Evolutionary conservation across 2,113 vertebrate species (phyloP).

Genomic region (Anolis carolinensis): DNA sequence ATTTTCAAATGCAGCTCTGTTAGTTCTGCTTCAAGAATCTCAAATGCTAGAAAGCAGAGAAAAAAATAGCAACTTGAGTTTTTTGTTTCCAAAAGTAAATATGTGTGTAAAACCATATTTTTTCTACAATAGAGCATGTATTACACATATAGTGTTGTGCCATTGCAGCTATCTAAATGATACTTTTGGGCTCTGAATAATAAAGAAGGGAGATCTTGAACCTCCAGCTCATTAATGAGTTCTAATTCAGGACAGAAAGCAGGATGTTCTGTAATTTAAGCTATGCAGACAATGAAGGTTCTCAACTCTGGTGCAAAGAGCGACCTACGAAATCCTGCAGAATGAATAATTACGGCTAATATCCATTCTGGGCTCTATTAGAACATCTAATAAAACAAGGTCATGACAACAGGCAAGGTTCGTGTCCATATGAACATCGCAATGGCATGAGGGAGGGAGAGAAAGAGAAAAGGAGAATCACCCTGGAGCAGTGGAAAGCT

Average conservation of each 20-base stretch:
- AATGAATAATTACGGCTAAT: conserved; percentile 80
- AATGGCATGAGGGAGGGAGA: neutral
- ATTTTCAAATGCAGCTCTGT: too few relatives aligned
- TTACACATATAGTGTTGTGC: conserved; percentile 53
- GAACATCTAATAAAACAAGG: conserved; percentile 78
- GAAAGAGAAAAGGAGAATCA: conserved; percentile 58
- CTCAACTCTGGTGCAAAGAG: conserved; percentile 76
- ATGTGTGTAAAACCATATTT: neutral
- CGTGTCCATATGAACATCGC: conserved; percentile 57
- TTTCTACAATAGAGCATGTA: conserved; percentile 73
- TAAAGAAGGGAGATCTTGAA: conserved; percentile 76
- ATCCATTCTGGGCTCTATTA: conserved; percentile 75
- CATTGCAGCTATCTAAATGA: conserved; percentile 70
- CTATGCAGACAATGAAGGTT: conserved; percentile 76
- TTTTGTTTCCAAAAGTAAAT: too few relatives aligned
- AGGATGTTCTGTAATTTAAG: conserved; percentile 76
- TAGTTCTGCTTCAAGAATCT: too few relatives aligned
- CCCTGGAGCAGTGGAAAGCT: conserved; percentile 68
- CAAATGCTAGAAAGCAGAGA: too few relatives aligned
- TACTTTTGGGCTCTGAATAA: conserved; percentile 74
- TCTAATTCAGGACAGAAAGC: conserved; percentile 79
- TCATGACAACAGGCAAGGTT: conserved; percentile 68
- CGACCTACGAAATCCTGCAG: conserved; percentile 69
- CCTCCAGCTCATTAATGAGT: conserved; percentile 77
- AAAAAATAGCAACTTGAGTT: too few relatives aligned